Evolutionary conservation across 2,888 invertebrate genomes (phyloP).

Genomic region (Seira musarum): DNA sequence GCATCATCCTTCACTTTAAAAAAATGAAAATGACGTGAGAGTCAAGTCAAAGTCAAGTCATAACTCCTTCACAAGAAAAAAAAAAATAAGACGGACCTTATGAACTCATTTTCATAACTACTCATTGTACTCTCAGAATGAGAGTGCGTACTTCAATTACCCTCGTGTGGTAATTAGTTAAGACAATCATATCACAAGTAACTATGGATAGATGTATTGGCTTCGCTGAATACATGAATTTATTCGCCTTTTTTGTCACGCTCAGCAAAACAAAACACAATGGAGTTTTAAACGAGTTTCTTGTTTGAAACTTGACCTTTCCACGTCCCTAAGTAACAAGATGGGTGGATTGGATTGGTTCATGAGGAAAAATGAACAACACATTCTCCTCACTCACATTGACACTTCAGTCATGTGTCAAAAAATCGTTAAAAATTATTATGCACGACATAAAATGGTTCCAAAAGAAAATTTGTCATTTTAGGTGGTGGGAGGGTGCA

Average conservation of each 20-base stretch:
- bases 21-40: conserved; percentile 8
- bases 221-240: background rate
- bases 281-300: conserved; percentile 6
- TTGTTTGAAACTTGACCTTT: conserved; percentile 3
- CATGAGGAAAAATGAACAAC: background rate
- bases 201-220: background rate
- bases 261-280: background rate
- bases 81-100: conserved; percentile 20
- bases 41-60: conserved; percentile 7
- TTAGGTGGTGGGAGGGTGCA: too few relatives aligned
- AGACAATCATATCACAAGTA: background rate
- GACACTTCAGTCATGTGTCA: background rate
- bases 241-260: conserved; percentile 16
- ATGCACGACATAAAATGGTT: too few relatives aligned
- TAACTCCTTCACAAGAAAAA: conserved; percentile 44
- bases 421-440: conserved; percentile 1
- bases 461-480: too few relatives aligned
- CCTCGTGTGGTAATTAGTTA: conserved; percentile 10
- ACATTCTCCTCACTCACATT: background rate
- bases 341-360: background rate
- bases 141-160: background rate
- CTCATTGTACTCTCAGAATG: conserved; percentile 7
- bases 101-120: conserved; percentile 20
- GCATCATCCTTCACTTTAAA: background rate
- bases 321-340: background rate